Evolutionary conservation across 2,113 vertebrate genomes (phyloP), one percentile per base, ranked within the genome.

Genomic region (Mus spicilegus): DNA sequence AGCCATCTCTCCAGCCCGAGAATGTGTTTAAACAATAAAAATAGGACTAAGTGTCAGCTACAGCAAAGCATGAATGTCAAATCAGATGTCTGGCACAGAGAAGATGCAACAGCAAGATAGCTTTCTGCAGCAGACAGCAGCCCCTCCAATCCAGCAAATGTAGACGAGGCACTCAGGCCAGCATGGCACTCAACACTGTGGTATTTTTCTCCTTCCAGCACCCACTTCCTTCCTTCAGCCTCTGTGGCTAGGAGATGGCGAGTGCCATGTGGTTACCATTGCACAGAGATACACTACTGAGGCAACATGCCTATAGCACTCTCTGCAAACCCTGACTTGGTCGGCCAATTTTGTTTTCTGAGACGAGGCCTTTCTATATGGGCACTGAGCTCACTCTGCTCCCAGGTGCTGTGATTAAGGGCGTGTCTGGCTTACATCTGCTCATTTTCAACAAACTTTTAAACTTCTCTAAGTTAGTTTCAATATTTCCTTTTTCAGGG

Each of bases 21-120:
- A 73, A 89, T 46, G 24, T n/a, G 42, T 81, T 97, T 16, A 89
- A 80, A 84, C 33, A 39, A n/a, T n/a, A 80, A 70, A 89, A 93
- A 85, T 8, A 51, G 13, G 42, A 80, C 3, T 12, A 88, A 89
- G 20, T n/a, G 80, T 12, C 54, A 73, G 91, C 28, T 67, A 73
- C 0, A 33, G 12, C 14, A 11, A 87, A 95, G 42, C n/a, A 93
- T 22, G 42, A 67, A 70, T 3, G 26, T 78, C 7, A 28, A 89
- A 28, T 54, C 8, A 9, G 36, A 39, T 39, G 19, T 72, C 70
- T 11, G 72, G 4, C 42, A 80, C 33, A n/a, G 26, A 33, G 24
- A 58, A 22, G 49, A 70, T 19, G 67, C 1, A 56, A 24, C 49
- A 76, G 14, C 20, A 78, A 42, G 78, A 65, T 49, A 84, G 65